These are phyloP conservation scores for Ctenodactylus gundi DNA, from an alignment of 2,113 vertebrate species.

Conservation along the genomic window DNA sequence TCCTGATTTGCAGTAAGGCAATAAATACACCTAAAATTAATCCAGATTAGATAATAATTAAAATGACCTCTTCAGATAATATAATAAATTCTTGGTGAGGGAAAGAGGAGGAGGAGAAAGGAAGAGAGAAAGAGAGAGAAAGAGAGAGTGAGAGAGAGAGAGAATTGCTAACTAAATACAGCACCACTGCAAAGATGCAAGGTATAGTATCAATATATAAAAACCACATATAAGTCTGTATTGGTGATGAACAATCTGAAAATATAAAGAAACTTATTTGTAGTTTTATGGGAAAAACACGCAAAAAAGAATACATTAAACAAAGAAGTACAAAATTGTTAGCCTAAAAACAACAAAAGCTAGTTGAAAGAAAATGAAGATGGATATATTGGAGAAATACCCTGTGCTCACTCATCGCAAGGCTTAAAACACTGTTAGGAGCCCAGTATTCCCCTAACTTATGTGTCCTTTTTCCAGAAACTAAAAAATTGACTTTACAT, in stretches of 20 bases:
- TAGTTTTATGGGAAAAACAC: neutral
- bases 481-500: neutral
- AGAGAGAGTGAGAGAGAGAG: neutral
- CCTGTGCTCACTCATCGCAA: neutral
- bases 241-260: neutral
- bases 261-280: neutral
- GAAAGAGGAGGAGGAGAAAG: too few relatives aligned
- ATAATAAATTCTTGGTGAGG: neutral
- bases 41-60: neutral
- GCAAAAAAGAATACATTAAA: neutral
- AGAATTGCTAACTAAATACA: neutral
- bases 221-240: neutral
- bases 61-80: neutral
- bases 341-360: neutral
- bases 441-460: too few relatives aligned
- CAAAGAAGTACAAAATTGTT: neutral
- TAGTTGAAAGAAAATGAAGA: neutral
- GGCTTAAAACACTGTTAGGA: neutral
- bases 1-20: neutral
- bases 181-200: neutral
- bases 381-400: neutral
- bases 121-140: neutral
- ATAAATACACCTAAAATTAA: neutral
- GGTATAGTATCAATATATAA: neutral
- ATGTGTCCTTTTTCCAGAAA: neutral